Evolutionary conservation across 2,113 vertebrate species (phyloP).

Genomic region (Xenus cinereus): DNA sequence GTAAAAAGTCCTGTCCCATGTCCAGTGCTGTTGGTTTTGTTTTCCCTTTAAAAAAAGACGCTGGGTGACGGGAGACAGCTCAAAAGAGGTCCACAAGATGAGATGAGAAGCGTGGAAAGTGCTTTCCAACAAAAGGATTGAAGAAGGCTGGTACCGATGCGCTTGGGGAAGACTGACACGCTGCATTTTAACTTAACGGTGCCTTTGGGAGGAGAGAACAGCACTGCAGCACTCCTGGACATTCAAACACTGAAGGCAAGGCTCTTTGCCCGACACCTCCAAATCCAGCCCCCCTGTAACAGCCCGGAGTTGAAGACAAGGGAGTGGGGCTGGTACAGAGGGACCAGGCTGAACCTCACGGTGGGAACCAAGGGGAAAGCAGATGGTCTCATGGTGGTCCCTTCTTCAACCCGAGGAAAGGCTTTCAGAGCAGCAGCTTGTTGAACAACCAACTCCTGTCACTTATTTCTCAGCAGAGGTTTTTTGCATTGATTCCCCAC

Average conservation of each 20-base stretch:
- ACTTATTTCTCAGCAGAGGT: not conserved
- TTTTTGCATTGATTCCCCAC: not conserved
- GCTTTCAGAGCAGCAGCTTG: not conserved
- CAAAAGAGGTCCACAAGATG: not conserved
- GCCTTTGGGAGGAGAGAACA: not conserved
- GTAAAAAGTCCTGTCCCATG: not conserved
- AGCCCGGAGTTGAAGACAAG: fast-evolving
- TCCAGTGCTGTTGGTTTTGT: not conserved
- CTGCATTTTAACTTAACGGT: not conserved
- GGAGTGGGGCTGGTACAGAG: not conserved
- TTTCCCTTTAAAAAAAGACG: not conserved
- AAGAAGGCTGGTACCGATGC: not conserved
- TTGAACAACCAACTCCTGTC: not conserved
- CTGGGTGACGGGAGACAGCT: not conserved
- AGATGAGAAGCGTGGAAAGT: not conserved
- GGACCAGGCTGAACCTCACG: not conserved
- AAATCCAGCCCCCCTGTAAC: not conserved
- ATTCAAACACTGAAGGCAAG: not conserved
- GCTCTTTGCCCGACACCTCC: not conserved
- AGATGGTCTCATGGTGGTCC: not conserved
- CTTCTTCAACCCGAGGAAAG: not conserved
- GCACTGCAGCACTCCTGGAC: not conserved
- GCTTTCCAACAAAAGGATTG: not conserved
- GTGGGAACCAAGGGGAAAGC: not conserved
- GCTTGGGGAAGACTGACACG: fast-evolving